Evolutionary conservation across 2,797 vertebrate genomes (phyloP), one percentile per base, ranked within the genome.

Genomic region (Siniperca undulata): DNA sequence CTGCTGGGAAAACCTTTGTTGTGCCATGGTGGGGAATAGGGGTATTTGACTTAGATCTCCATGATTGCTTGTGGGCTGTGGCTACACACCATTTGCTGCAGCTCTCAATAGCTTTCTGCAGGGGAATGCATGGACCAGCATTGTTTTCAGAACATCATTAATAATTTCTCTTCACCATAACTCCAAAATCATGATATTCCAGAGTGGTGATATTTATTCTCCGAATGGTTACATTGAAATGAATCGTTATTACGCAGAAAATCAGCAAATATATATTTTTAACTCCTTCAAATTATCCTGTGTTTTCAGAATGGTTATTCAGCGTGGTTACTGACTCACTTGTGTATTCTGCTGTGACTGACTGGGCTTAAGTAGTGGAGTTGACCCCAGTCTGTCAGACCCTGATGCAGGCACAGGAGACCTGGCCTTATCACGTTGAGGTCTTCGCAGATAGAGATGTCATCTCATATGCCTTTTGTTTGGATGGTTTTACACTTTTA

Each of bases 41-140:
- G 95, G 95, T 96, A 94, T 95, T 94, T 95, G 89, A 94, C 90
- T 91, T 93, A 95, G 95, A 95, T 96, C 86, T 86, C 19, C n/a
- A 30, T 77, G 94, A 95, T 95, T 94, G 85, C 87, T 85, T 58
- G 70, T 77, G 78, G 74, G 80, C 83, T 91, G 84, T 86, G 87
- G 89, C 84, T 91, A 85, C 86, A 82, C 77, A 77, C 74, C 78
- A 89, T 88, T 75, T 75, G 65, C 74, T 70, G 77, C 71, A 70
- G 71, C 81, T 85, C 61, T 89, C 88, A 71, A 66, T 78, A 66
- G 27, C 50, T 84, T 64, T 89, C 67, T 86, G 61, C 74, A 34
- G 69, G 67, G 72, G 82, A 88, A 89, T 80, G 74, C 81, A 67
- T 20, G n/a, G 70, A 60, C 50, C 46, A 58, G 40, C 66, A 40